Evolutionary conservation across 2,113 vertebrate species (phyloP).

Genomic region (Madoqua kirkii): DNA sequence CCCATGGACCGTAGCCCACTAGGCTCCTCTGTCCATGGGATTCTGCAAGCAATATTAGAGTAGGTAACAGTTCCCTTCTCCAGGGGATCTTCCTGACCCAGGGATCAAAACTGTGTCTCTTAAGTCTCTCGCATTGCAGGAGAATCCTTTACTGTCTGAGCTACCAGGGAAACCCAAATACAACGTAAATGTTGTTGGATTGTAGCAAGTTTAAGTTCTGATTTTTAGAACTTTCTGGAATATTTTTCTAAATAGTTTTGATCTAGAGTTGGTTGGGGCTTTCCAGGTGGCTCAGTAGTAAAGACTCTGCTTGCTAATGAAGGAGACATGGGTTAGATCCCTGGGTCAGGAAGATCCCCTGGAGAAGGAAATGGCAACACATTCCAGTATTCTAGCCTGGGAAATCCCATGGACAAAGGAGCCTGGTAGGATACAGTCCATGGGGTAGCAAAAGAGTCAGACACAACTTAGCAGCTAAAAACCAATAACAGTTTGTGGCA

Average conservation of each 20-base stretch:
- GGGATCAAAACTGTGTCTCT: not conserved
- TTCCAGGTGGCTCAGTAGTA: not conserved
- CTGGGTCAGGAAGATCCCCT: not conserved
- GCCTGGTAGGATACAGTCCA: not conserved
- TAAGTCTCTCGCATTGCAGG: not conserved
- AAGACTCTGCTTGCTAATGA: not conserved
- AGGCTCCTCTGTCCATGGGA: not conserved
- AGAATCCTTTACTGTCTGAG: not conserved
- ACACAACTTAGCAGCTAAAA: not conserved
- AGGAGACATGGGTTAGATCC: not conserved
- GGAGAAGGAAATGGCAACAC: not conserved
- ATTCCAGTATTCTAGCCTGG: not conserved
- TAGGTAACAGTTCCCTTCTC: not conserved
- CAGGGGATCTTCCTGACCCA: not conserved
- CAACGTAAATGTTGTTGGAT: not conserved
- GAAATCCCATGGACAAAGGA: not conserved
- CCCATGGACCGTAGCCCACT: not conserved
- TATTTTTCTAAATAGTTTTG: not conserved
- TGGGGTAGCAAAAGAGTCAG: not conserved
- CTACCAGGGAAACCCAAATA: not conserved
- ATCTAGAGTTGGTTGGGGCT: not conserved
- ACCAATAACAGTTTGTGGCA: not conserved
- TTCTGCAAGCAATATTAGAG: not conserved
- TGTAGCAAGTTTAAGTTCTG: not conserved
- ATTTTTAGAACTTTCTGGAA: not conserved